Percentiles rank a stretch among this genome's conserved stretches.
These are phyloP conservation scores for Heliangelus exortis DNA, from an alignment of 2,797 vertebrate species.

Conservation along the genomic window DNA sequence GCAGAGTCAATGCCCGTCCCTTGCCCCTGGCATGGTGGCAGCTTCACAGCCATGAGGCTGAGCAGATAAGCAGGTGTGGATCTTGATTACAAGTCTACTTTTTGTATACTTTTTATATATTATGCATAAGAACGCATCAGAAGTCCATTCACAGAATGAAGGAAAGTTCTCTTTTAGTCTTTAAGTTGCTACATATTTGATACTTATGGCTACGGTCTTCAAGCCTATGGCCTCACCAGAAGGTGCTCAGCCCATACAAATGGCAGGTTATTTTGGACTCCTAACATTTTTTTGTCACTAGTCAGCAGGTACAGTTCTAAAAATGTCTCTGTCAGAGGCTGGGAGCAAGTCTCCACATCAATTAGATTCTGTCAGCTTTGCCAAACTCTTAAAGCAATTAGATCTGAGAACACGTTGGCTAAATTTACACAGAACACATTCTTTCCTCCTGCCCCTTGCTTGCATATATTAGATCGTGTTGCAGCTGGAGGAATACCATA, in stretches of 20 bases:
- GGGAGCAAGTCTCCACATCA: background rate
- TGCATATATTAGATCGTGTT: background rate
- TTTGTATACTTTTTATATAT: background rate
- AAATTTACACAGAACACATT: background rate
- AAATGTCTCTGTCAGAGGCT: background rate
- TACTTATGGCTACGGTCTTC: background rate
- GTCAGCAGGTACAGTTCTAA: background rate
- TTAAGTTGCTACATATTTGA: background rate
- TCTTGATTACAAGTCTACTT: background rate
- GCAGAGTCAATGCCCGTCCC: fast-evolving
- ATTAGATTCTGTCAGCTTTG: background rate
- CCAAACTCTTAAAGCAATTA: background rate
- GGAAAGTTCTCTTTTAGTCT: background rate
- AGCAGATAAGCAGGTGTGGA: background rate
- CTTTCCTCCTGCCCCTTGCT: background rate
- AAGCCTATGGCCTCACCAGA: background rate
- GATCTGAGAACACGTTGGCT: background rate
- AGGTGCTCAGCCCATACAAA: background rate
- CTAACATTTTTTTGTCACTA: background rate
- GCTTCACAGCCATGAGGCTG: background rate
- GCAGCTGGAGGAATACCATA: background rate
- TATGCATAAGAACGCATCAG: background rate
- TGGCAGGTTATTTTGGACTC: background rate
- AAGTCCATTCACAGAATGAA: background rate
- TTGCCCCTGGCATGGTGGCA: background rate